Percentiles rank a stretch among this genome's conserved stretches.
Conservation (phyloP, 2,888 invertebrate species). For the Lampropteryx suffumata region DNA sequence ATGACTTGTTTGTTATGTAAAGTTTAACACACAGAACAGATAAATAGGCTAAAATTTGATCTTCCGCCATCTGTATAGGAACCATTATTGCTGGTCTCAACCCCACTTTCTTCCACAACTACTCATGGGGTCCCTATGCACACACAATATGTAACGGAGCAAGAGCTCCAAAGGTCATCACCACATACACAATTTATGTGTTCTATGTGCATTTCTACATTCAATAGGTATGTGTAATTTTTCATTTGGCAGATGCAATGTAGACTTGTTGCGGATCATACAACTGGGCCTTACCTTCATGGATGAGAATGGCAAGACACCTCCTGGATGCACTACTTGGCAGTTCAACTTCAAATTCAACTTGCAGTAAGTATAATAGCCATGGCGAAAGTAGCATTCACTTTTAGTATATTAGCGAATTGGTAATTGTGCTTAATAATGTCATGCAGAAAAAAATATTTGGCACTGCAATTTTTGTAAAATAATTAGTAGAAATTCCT, state of each 20-base stretch:
- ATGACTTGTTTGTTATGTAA: too few relatives aligned
- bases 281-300: constrained; percentile 98
- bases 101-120: too few relatives aligned
- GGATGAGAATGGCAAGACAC: constrained; percentile 98
- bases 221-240: not conserved
- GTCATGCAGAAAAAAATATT: not conserved
- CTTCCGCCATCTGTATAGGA: too few relatives aligned
- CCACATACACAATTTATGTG: too few relatives aligned
- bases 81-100: too few relatives aligned
- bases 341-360: constrained; percentile 99
- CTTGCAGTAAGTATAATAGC: constrained; percentile 89
- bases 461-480: not conserved
- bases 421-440: not conserved
- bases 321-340: constrained; percentile 98
- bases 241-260: constrained; percentile 88
- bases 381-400: not conserved
- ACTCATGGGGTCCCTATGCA: too few relatives aligned
- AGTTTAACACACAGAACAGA: too few relatives aligned
- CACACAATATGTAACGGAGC: too few relatives aligned
- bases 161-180: too few relatives aligned
- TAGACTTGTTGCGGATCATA: constrained; percentile 98
- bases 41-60: too few relatives aligned
- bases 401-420: not conserved
- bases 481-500: too few relatives aligned
- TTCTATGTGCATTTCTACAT: too few relatives aligned